Evolutionary conservation across 2,888 invertebrate species (phyloP).

Genomic region (Mythimna ferrago): DNA sequence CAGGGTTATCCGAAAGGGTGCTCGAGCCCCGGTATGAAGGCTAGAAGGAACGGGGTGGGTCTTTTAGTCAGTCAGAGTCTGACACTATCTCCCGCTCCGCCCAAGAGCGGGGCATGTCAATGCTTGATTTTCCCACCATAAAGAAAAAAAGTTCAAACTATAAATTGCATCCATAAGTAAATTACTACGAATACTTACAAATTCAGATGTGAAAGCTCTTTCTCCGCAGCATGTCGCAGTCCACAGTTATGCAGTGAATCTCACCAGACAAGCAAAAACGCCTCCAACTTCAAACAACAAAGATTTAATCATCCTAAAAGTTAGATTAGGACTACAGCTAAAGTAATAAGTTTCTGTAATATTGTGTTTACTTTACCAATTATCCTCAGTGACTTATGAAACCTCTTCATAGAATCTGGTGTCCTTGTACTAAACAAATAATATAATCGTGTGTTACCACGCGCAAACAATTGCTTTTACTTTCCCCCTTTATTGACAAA

Average conservation of each 20-base stretch:
- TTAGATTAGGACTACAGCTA: conserved; percentile 13
- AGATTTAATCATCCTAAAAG: conserved; percentile 28
- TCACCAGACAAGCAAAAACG: not conserved
- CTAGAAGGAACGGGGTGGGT: too few relatives aligned
- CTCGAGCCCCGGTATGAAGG: too few relatives aligned
- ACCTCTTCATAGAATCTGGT: conserved; percentile 39
- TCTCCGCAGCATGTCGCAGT: conserved; percentile 18
- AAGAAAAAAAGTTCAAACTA: too few relatives aligned
- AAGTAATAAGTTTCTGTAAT: conserved; percentile 24
- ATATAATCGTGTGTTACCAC: conserved; percentile 56
- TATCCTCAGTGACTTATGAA: conserved; percentile 38
- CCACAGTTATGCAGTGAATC: conserved; percentile 1
- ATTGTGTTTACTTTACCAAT: conserved; percentile 34
- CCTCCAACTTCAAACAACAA: conserved; percentile 15
- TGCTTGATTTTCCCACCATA: too few relatives aligned
- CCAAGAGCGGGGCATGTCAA: too few relatives aligned
- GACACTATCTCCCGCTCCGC: too few relatives aligned
- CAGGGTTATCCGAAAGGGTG: too few relatives aligned
- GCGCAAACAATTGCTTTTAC: conserved; percentile 48
- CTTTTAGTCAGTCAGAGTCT: too few relatives aligned
- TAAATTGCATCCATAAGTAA: not conserved
- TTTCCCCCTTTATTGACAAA: conserved; percentile 50
- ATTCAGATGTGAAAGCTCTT: not conserved
- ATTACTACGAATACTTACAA: not conserved
- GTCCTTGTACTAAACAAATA: conserved; percentile 55